These are phyloP conservation scores for Pseudoips prasinana DNA, from an alignment of 2,888 invertebrate genomes.

Conservation along the genomic window DNA sequence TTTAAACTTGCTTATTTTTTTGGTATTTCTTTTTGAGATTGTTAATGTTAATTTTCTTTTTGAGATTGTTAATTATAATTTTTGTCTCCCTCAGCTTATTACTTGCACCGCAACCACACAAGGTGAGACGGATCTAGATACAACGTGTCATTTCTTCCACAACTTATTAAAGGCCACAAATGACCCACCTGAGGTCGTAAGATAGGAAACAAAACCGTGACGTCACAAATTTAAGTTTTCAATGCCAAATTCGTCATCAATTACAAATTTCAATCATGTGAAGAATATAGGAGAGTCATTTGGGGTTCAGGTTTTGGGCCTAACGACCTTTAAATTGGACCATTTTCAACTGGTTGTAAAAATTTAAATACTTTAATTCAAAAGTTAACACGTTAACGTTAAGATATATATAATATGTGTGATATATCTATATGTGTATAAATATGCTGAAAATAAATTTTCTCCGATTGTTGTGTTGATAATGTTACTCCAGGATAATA, in stretches of 20 bases:
- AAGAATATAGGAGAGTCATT: conserved; percentile 4
- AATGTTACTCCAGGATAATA: no score
- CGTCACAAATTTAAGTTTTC: conserved; percentile 32
- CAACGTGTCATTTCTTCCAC: conserved; percentile 62
- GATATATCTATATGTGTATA: no score
- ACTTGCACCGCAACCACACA: conserved; percentile 45
- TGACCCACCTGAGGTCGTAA: conserved; percentile 47
- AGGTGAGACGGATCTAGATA: conserved; percentile 67
- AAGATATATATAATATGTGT: no score
- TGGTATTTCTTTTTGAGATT: no score
- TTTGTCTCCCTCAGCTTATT: conserved; percentile 22
- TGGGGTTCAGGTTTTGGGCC: conserved; percentile 4
- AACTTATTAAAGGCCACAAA: conserved; percentile 52
- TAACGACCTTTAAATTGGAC: conserved; percentile 4
- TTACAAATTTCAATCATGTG: conserved; percentile 2
- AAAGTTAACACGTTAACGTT: no score
- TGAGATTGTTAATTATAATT: no score
- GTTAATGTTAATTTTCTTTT: no score
- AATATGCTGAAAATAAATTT: no score
- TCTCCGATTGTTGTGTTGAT: no score
- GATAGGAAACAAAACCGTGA: conserved; percentile 36
- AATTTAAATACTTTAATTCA: no score
- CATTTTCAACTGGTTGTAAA: no score
- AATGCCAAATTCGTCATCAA: conserved; percentile 28
- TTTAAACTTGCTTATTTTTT: no score